Percentiles rank a stretch among this genome's conserved stretches.
Conservation (phyloP, 2,797 vertebrate genomes). For the Hephaestus fuliginosus region DNA sequence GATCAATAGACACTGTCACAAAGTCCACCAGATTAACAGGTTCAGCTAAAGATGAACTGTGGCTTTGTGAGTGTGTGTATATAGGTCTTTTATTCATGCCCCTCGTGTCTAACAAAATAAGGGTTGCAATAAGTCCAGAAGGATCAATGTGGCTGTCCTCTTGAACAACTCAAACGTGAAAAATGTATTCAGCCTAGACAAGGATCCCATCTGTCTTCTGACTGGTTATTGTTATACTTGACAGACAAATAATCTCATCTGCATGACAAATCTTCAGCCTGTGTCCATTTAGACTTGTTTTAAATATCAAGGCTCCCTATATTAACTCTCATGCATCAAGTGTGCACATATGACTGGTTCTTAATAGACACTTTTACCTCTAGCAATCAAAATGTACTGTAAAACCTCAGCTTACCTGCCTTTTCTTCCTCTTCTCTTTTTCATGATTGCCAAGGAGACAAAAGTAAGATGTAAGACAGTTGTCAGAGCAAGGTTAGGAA, state of each 20-base stretch:
- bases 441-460: slow-evolving; percentile 45
- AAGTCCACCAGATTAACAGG: slow-evolving; percentile 1
- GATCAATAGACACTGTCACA: slow-evolving; percentile 22
- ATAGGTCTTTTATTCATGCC: slow-evolving; percentile 39
- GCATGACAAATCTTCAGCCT: slow-evolving; percentile 23
- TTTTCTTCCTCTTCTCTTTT: slow-evolving; percentile 2
- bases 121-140: slow-evolving; percentile 39
- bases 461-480: slow-evolving; percentile 45
- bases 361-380: slow-evolving; percentile 6
- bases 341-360: slow-evolving; percentile 15
- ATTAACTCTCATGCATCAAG: background rate
- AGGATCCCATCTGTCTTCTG: slow-evolving; percentile 58
- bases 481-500: slow-evolving; percentile 56
- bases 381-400: slow-evolving; percentile 24
- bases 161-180: slow-evolving; percentile 51
- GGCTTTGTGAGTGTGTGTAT: background rate
- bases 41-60: slow-evolving; percentile 26
- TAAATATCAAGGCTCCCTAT: background rate
- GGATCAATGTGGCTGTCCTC: slow-evolving; percentile 43
- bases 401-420: background rate
- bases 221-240: slow-evolving; percentile 62
- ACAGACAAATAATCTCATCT: slow-evolving; percentile 55
- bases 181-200: slow-evolving; percentile 44
- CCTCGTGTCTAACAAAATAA: slow-evolving; percentile 44
- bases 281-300: background rate